Base-by-base conservation (phyloP, 1,140 invertebrate genomes). In the Hyphantria cunea region DNA sequence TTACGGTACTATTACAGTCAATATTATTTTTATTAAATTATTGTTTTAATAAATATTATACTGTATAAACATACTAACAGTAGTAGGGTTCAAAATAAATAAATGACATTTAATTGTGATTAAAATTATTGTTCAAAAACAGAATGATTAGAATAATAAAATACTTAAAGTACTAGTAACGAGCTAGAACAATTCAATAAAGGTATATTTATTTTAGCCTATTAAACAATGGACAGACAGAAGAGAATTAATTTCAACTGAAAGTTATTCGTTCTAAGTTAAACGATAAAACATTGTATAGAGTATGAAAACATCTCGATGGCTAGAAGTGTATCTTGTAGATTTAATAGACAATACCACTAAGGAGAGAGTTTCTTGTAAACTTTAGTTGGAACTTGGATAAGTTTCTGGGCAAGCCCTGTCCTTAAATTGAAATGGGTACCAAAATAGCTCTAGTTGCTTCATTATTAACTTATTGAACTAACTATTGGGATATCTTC, bases 381-480 rank as follows among this genome's bases (percentile, higher is more conserved):
- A 84, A 86, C 80, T 84, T 76, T 58, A 78, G 56, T 73, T 58
- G 55, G 62, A 62, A 78, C 72, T 85, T 78, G 78, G 71, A 74
- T 80, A 82, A 85, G 82, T 82, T 82, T 79, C 74, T 72, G 70
- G 72, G 68, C 70, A 74, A 73, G 74, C 64, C 75, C 74, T 80
- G 75, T 72, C 73, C 77, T 74, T 76, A 82, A 85, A 85, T 84
- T 87, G 79, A 84, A 87, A 87, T 80, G 73, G 78, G 79, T 80
- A 80, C 74, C 69, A 72, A 83, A 84, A 80, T 82, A 79, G 61
- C 73, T 67, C 44, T 64, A 66, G 65, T 76, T 74, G 74, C 66
- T 77, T 75, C 72, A 71, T 81, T 80, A 74, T 80, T 80, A 78
- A 76, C 72, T 78, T 70, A 66, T 70, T 64, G 64, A 65, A 61